Conservation (phyloP, 2,888 invertebrate genomes). For the Pinctada fucata region DNA sequence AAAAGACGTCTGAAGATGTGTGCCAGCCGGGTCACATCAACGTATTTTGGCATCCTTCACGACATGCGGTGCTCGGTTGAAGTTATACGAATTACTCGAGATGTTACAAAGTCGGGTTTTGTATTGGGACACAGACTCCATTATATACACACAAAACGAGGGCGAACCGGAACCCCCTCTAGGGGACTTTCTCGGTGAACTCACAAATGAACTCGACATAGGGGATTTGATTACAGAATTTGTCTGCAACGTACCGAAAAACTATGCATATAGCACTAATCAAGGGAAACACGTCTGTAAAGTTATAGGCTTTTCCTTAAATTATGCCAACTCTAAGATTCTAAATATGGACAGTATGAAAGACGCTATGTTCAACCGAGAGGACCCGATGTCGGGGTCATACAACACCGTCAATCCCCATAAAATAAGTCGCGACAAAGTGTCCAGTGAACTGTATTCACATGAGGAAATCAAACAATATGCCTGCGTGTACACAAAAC, state of each 20-base stretch:
- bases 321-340: conserved; percentile 35
- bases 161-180: conserved; percentile 47
- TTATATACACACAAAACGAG: conserved; percentile 16
- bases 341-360: conserved; percentile 44
- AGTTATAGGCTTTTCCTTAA: conserved; percentile 58
- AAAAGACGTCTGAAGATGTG: conserved; percentile 13
- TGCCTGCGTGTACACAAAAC: conserved; percentile 30
- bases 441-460: no score
- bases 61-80: conserved; percentile 28
- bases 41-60: conserved; percentile 37
- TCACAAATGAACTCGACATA: conserved; percentile 70
- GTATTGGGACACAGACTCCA: conserved; percentile 36
- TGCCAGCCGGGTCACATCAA: conserved; percentile 23
- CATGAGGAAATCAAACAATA: no score
- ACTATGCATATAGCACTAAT: conserved; percentile 62
- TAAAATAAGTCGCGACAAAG: conserved; percentile 79
- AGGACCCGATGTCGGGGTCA: background rate
- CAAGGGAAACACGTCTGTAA: conserved; percentile 44
- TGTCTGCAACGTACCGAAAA: conserved; percentile 71
- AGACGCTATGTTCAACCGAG: background rate
- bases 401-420: conserved; percentile 12
- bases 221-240: conserved; percentile 50
- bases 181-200: conserved; percentile 67
- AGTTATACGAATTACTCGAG: conserved; percentile 31
- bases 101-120: conserved; percentile 19